These are phyloP conservation scores for Alosa sapidissima DNA, from an alignment of 2,797 vertebrate genomes.

Conservation along the genomic window DNA sequence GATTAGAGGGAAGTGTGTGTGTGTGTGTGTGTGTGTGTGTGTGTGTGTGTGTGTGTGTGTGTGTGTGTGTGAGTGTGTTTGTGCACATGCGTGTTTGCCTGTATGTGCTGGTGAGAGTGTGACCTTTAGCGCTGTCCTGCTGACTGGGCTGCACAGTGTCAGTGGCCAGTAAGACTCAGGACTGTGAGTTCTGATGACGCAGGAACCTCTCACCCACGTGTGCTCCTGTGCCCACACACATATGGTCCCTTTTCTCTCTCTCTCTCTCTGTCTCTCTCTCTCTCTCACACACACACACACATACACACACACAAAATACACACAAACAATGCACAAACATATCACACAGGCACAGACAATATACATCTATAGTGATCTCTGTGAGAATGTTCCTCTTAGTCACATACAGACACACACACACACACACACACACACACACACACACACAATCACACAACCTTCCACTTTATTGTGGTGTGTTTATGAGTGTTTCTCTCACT, in stretches of 20 bases:
- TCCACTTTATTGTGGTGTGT: too few relatives aligned
- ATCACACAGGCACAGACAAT: not conserved
- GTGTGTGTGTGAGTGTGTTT: not conserved
- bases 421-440: not conserved
- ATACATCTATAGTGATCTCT: not conserved
- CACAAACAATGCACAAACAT: not conserved
- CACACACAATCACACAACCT: not conserved
- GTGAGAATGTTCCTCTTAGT: too few relatives aligned
- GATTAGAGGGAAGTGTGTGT: not conserved
- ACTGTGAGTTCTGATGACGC: not conserved
- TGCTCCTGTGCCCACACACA: not conserved
- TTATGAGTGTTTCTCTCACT: not conserved
- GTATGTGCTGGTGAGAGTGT: not conserved
- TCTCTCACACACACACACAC: not conserved
- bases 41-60: not conserved
- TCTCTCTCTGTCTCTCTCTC: not conserved
- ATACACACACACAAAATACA: not conserved
- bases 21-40: not conserved
- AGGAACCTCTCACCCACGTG: not conserved
- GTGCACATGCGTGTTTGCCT: not conserved
- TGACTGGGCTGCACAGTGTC: not conserved
- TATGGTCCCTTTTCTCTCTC: not conserved
- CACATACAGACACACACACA: not conserved
- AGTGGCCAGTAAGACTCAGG: not conserved
- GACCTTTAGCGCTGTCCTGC: not conserved